Evolutionary conservation across 2,113 vertebrate genomes (phyloP), one percentile per base, ranked within the genome.

Genomic region (Rhinopomastus cyanomelas): DNA sequence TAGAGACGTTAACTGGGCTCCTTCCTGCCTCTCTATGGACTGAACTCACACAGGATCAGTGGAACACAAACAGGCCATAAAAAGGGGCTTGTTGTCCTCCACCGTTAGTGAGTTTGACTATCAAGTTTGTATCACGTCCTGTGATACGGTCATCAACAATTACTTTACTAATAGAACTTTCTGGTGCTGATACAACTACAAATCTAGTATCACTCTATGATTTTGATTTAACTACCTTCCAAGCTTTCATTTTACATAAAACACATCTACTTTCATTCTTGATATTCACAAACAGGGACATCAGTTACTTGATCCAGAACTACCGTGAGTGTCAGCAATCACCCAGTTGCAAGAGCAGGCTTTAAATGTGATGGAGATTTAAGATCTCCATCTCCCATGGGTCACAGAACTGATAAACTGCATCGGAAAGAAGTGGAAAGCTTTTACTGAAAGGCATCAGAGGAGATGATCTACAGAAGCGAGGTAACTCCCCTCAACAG

Each of bases 401-500:
- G 37, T 66, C 74, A 81, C 11, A 23, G 66, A 82, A 73, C 36
- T 92, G 51, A 88, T 19, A 61, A 81, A 78, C 32, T 46, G 26
- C 29, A 88, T n/a, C 39, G 73, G 36, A 48, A 89, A 29, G 46
- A 59, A 81, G 16, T 13, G 25, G 71, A 82, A 66, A 61, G 19
- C 36, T 85, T 39, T 52, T 19, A 57, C 2, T 65, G 55, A 88
- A 51, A 92, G 69, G 49, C 60, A 87, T 68, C 49, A 71, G 27
- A 64, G 57, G 55, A 67, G 27, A 81, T 51, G 34, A 90, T 94
- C 69, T 73, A 27, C 51, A 51, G 66, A 30, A 87, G 46, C 6
- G 56, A 87, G 66, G 64, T 69, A 92, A 94, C 67, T 79, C 65
- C 80, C 14, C 71, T 39, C 67, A 77, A 62, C 82, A 86, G 88